Evolutionary conservation across 2,888 invertebrate genomes (phyloP), one percentile per base, ranked within the genome.

Genomic region (Choreutis nemorana): DNA sequence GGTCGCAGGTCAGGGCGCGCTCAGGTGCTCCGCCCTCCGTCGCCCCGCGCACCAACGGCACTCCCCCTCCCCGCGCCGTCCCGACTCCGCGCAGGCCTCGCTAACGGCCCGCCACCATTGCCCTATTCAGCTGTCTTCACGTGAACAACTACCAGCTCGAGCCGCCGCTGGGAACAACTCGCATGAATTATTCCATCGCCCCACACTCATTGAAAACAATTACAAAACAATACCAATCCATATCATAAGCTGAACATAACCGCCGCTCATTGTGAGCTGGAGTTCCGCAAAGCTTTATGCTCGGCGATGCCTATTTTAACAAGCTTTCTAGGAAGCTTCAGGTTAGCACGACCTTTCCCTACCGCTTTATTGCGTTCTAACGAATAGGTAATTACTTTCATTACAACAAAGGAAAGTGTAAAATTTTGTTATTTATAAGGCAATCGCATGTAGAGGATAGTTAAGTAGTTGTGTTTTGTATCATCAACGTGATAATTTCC

Each of bases 1-100:
- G 77, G 77, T 78, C 77, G 70, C 53, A 73, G 77, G 77, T 77
- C 77, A 78, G 77, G 77, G 77, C 75, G 77, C 75, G 63, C 77
- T 77, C 73, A 70, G 77, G 77, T 71, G 77, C 77, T 68, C 73
- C 72, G 72, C 75, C 72, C 73, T 41, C 43, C 58, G 60, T 55
- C 55, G 47, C 41, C 42, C 39, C 40, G 35, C 29, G 44, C 37
- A 35, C 42, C 37, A 35, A 40, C 32, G 41, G 30, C 35, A 30
- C 42, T 41, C 42, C 41, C 36, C 39, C 45, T 31, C 44, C 36
- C 46, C 31, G 33, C 50, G 41, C 50, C 49, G 42, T 51, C 43
- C 48, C 43, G 23, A 12, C 24, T 9, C 22, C 15, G 50, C 35
- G 32, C 40, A 32, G 28, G 40, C 42, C 42, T 39, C 46, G 48